Conservation (phyloP, 2,888 invertebrate species). For the Pasiphila rectangulata region DNA sequence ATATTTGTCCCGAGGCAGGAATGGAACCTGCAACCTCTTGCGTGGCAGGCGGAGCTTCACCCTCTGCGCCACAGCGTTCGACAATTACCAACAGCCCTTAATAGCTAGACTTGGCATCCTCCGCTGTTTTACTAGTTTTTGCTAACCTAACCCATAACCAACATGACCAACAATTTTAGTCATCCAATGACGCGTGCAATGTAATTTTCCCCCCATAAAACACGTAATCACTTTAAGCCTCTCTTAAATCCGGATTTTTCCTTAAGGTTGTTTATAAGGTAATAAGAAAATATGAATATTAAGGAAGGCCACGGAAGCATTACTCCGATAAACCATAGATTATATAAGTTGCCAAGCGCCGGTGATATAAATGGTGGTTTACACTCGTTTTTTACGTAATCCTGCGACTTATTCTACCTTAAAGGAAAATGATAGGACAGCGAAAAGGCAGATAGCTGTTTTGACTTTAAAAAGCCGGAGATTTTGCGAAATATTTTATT, state of each 20-base stretch:
- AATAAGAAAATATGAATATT: conserved; percentile 28
- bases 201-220: conserved; percentile 10
- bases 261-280: conserved; percentile 15
- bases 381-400: conserved; percentile 35
- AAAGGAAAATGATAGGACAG: background rate
- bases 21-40: no score
- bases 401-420: conserved; percentile 34
- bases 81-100: no score
- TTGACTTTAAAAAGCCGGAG: background rate
- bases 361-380: conserved; percentile 37
- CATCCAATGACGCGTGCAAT: background rate
- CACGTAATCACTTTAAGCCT: conserved; percentile 8
- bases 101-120: no score
- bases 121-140: no score
- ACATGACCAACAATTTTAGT: background rate
- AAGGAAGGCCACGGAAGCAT: conserved; percentile 24
- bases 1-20: no score
- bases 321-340: conserved; percentile 38
- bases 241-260: conserved; percentile 9
- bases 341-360: conserved; percentile 29
- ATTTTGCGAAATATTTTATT: background rate
- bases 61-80: no score
- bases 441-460: conserved; percentile 12
- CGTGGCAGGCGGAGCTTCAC: no score
- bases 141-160: background rate